Evolutionary conservation across 2,888 invertebrate genomes (phyloP), one percentile per base, ranked within the genome.

Genomic region (Hemicrepidius hirtus): DNA sequence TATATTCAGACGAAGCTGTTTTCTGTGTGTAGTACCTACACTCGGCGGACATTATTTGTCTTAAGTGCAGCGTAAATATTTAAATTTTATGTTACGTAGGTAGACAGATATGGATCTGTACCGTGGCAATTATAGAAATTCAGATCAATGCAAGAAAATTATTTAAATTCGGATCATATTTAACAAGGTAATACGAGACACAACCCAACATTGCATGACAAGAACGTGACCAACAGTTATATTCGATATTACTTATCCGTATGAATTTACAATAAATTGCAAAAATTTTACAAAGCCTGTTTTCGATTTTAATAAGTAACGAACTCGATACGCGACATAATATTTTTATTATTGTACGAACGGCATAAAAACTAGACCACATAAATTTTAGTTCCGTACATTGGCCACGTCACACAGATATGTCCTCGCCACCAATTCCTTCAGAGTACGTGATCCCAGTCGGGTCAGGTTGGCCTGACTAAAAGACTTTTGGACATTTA

Each of bases 321-420:
- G 53, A 68, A 24, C 60, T 28, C 68, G 50, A 68, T 60, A 59
- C 50, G 28, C 28, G 62, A 68, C 64, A 70, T 70, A 70, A 70
- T 65, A 70, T 70, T 65, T 70, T 80, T 80, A 80, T 80, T 80
- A 75, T 75, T 76, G 71, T 71, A 76, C 67, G 70, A 70, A 76
- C 60, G 73, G 72, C 75, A 76, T 74, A 79, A 81, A 83, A 82
- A 80, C 81, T 79, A 76, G 80, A 81, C 82, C 82, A 81, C 83
- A 84, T 83, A 84, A 84, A 83, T 84, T 82, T 83, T 79, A 82
- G 80, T 79, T 79, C 80, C 74, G 77, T 79, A 82, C 82, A 83
- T 83, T 80, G 82, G 81, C 82, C 83, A 83, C 82, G 83, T 83
- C 83, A 84, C 82, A 80, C 73, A 80, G 82, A 83, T 82, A 83